phyloP scores from a whole-genome alignment of 2,888 invertebrate species.

The Drosophila diplacantha region DNA sequence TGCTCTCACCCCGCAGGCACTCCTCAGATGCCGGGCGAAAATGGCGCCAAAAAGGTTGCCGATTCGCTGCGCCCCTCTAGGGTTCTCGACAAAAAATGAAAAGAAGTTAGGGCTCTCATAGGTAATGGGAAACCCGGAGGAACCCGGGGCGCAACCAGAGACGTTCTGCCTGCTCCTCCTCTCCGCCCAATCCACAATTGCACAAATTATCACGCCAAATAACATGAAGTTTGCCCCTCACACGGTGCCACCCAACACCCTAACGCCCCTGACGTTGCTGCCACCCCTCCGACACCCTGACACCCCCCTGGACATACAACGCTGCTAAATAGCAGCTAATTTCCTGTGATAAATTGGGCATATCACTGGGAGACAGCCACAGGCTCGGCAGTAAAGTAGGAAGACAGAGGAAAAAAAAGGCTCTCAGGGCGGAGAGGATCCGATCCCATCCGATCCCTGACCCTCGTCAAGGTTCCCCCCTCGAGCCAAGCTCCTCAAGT shows the following conservation, averaged over 20 bases:
- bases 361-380: constrained; percentile 51
- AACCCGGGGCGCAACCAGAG: constrained; percentile 10
- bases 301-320: constrained; percentile 55
- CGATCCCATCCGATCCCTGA: constrained; percentile 36
- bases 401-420: constrained; percentile 16
- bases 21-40: constrained; percentile 33
- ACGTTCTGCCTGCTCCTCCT: constrained; percentile 3
- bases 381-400: neutral
- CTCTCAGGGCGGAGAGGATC: constrained; percentile 36
- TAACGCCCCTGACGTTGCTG: constrained; percentile 7
- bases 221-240: constrained; percentile 58
- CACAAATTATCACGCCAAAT: constrained; percentile 73
- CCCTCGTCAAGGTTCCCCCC: constrained; percentile 55
- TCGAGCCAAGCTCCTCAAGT: constrained; percentile 66
- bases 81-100: neutral
- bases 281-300: constrained; percentile 1
- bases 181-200: constrained; percentile 61
- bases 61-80: constrained; percentile 52
- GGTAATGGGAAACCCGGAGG: constrained; percentile 22
- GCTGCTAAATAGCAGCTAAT: constrained; percentile 75
- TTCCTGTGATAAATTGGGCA: constrained; percentile 75
- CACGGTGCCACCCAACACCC: constrained; percentile 21
- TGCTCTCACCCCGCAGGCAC: constrained; percentile 6
- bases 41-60: constrained; percentile 56
- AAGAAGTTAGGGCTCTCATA: constrained; percentile 16